phyloP scores from a whole-genome alignment of 2,797 vertebrate genomes.

The Darevskia mixta region DNA sequence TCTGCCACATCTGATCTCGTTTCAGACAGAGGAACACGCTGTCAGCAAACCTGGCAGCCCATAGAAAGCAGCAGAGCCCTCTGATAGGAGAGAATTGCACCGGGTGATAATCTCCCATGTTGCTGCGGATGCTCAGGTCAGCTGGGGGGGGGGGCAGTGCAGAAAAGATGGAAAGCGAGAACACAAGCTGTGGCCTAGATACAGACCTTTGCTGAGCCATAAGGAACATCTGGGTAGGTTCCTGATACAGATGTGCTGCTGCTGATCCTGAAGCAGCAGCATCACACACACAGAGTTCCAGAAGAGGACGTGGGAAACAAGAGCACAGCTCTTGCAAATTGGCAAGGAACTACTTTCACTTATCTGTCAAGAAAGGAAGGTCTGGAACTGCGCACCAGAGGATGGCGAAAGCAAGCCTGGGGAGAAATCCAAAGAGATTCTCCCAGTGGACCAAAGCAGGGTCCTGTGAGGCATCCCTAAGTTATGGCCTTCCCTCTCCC shows the following conservation, averaged over 20 bases:
- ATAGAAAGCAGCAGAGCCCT: background rate
- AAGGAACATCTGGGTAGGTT: rapidly evolving
- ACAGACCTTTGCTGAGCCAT: background rate
- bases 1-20: background rate
- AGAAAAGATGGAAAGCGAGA: rapidly evolving
- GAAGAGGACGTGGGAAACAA: rapidly evolving
- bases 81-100: rapidly evolving
- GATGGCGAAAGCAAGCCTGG: too few relatives aligned
- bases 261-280: background rate
- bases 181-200: background rate
- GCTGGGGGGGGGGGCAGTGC: background rate
- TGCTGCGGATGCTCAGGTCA: background rate
- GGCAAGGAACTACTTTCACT: background rate
- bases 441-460: background rate
- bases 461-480: background rate
- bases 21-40: background rate
- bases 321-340: background rate
- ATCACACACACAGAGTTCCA: background rate
- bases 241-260: background rate
- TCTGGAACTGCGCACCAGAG: too few relatives aligned
- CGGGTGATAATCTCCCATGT: rapidly evolving
- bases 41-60: background rate
- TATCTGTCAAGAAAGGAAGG: background rate
- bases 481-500: background rate
- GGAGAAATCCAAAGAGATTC: too few relatives aligned